phyloP scores from a whole-genome alignment of 2,113 vertebrate species.

The Fregata magnificens region DNA sequence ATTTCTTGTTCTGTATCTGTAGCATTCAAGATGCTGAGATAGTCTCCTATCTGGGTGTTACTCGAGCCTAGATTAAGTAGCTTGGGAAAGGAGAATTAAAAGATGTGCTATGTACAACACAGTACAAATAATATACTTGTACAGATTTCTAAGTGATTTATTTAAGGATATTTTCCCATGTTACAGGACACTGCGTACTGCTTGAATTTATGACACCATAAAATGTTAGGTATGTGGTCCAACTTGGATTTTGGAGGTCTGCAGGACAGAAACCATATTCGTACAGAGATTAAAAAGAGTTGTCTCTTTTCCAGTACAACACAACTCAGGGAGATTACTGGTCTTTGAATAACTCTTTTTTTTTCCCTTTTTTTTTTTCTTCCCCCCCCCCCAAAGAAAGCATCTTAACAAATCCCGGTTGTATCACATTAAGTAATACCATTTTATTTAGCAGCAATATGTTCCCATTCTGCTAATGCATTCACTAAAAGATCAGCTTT shows the following conservation, averaged over 20 bases:
- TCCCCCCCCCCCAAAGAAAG: neutral
- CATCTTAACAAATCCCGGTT: neutral
- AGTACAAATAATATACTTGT: neutral
- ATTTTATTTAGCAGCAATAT: neutral
- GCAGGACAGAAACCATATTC: neutral
- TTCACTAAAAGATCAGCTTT: neutral
- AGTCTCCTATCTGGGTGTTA: rapidly evolving
- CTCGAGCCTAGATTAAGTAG: neutral
- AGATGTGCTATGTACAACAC: neutral
- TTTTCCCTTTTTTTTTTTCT: neutral
- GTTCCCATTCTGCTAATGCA: neutral
- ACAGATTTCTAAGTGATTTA: neutral
- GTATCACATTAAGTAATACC: neutral
- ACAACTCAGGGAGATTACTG: neutral
- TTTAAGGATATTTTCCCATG: neutral
- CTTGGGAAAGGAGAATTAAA: neutral
- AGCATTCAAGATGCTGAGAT: neutral
- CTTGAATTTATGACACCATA: neutral
- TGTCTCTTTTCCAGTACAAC: neutral
- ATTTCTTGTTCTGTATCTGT: neutral
- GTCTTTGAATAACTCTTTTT: neutral
- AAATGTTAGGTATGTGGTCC: neutral
- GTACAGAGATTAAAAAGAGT: neutral
- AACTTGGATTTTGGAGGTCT: neutral
- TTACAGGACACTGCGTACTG: neutral